A percentile compares a stretch with the other conserved stretches of the same genome.
phyloP scores from a whole-genome alignment of 2,113 vertebrate species.

The Pleuronectes platessa region DNA sequence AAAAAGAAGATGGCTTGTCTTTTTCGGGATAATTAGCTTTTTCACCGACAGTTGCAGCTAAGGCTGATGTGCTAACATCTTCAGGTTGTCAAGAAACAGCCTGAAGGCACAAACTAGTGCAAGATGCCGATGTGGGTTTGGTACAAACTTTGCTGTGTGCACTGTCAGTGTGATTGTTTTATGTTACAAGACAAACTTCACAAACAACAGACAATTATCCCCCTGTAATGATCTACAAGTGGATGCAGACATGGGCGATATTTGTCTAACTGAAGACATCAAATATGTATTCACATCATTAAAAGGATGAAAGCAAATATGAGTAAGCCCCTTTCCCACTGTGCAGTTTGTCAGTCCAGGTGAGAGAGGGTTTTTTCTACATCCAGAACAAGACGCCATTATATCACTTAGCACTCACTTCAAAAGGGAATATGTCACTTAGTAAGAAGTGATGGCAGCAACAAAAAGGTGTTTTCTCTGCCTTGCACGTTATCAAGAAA shows the following conservation, averaged over 20 bases:
- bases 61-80: not conserved
- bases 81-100: slow-evolving; percentile 29
- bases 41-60: not conserved
- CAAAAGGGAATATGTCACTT: slow-evolving; percentile 19
- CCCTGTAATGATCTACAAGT: not conserved
- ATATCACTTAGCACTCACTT: slow-evolving; percentile 12
- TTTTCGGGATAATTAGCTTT: slow-evolving; percentile 13
- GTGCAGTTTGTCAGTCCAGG: slow-evolving; percentile 6
- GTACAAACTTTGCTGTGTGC: not conserved
- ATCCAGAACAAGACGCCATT: slow-evolving; percentile 8
- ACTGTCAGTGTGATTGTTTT: slow-evolving; percentile 8
- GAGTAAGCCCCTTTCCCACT: not conserved
- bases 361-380: slow-evolving; percentile 10
- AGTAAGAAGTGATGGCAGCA: slow-evolving; percentile 1
- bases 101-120: slow-evolving; percentile 17
- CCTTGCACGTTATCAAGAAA: not conserved
- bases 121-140: slow-evolving; percentile 16
- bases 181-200: slow-evolving; percentile 1
- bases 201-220: slow-evolving; percentile 10
- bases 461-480: slow-evolving; percentile 9
- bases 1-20: no score
- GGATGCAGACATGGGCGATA: not conserved
- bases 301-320: slow-evolving; percentile 27
- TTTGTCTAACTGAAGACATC: slow-evolving; percentile 4
- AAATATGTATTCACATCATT: slow-evolving; percentile 19